phyloP scores from a whole-genome alignment of 2,888 invertebrate genomes.

The Morpho achilles region DNA sequence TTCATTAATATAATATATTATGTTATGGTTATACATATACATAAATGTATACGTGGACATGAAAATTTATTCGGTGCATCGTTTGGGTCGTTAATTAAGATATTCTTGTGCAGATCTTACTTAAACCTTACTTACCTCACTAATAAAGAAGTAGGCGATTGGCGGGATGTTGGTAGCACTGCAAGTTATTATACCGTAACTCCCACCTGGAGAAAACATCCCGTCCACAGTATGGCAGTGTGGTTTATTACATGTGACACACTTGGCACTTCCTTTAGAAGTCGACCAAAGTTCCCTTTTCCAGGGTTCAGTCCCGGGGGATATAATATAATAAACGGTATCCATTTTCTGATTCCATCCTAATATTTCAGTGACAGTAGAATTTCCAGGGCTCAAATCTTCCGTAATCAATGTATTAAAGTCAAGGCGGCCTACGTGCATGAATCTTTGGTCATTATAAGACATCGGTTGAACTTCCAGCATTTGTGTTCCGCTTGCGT shows the following conservation, averaged over 20 bases:
- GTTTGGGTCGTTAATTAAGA: not conserved
- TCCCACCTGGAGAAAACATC: slow-evolving; percentile 67
- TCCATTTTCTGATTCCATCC: slow-evolving; percentile 81
- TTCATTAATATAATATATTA: no score
- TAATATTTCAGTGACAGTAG: slow-evolving; percentile 78
- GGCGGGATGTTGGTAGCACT: slow-evolving; percentile 55
- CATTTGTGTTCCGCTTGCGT: slow-evolving; percentile 62
- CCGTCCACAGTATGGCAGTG: slow-evolving; percentile 82
- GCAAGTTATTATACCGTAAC: slow-evolving; percentile 56
- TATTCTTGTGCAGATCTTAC: no score
- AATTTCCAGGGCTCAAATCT: slow-evolving; percentile 78
- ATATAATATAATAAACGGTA: slow-evolving; percentile 84
- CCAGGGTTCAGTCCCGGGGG: slow-evolving; percentile 81
- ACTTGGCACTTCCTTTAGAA: slow-evolving; percentile 77
- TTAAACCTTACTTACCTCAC: slow-evolving; percentile 48
- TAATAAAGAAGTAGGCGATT: slow-evolving; percentile 66
- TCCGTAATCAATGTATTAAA: slow-evolving; percentile 47
- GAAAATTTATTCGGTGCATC: not conserved
- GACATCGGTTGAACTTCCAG: slow-evolving; percentile 59
- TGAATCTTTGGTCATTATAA: slow-evolving; percentile 61
- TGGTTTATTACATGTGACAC: slow-evolving; percentile 82
- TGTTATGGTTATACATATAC: no score
- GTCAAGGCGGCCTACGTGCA: slow-evolving; percentile 58
- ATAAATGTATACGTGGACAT: no score
- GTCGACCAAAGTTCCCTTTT: slow-evolving; percentile 83